Evolutionary conservation across 2,797 vertebrate genomes (phyloP), one percentile per base, ranked within the genome.

Genomic region (Tarsius wallacei): DNA sequence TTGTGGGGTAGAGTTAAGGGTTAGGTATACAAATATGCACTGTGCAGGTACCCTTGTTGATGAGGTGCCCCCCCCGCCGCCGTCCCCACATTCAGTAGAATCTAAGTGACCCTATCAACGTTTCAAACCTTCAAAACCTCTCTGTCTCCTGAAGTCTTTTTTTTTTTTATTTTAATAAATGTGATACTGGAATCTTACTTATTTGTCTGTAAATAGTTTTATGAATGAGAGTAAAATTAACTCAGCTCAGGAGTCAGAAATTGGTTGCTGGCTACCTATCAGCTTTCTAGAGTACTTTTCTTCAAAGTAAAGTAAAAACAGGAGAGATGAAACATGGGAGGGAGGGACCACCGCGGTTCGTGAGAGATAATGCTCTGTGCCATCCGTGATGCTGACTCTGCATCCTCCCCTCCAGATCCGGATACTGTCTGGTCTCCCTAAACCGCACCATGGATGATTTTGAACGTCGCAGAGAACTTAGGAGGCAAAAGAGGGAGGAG

Each of bases 401-500:
- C 59, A 96, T 95, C 28, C 57, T 92, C 51, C 49, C 49, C 86
- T 96, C 81, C 66, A 97, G 98, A 84, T 93, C 97, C 97, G 98
- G 96, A 97, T 95, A 83, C 90, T 88, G 74, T 31, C 98, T 98
- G 98, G 98, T 97, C 98, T 98, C 97, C 97, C 98, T 94, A 95
- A 96, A 0, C 87, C 97, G 94, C 98, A 98, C 97, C 99, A 99
- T 99, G 99, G 99, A 99, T 98, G 99, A 99, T 98, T 99, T 99
- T 98, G 99, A 99, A 98, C 99, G 99, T 98, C 99, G 99, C 99
- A 99, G 99, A 98, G 99, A 99, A 95, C 99, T 99, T 96, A 99
- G 99, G 98, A 99, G 99, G 98, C 99, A 99, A 99, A 99, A 99
- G 98, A 99, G 99, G 22, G 99, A 99, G 98, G 99, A 99, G 98